These are phyloP conservation scores for Scotopteryx bipunctaria DNA, from an alignment of 2,888 invertebrate species.

Conservation along the genomic window DNA sequence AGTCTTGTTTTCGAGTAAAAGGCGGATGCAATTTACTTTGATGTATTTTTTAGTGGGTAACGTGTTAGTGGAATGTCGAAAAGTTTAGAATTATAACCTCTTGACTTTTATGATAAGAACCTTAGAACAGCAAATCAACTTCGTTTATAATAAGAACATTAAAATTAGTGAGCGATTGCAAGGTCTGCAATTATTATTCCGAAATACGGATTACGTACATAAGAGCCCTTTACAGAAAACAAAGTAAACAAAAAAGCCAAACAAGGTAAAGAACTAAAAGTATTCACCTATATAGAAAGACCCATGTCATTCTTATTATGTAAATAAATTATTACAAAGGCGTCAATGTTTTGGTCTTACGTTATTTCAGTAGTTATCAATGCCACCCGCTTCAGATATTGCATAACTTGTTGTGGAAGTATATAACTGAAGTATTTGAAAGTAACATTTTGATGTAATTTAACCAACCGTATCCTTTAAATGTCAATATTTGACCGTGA, in stretches of 20 bases:
- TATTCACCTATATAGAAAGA: not conserved
- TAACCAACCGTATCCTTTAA: not conserved
- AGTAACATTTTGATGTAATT: not conserved
- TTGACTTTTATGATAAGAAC: no score
- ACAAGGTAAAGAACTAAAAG: not conserved
- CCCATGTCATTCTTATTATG: not conserved
- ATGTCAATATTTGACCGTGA: not conserved
- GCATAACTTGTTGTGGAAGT: constrained; percentile 1
- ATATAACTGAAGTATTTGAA: constrained; percentile 16
- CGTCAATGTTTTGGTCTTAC: not conserved
- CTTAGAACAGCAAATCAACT: no score
- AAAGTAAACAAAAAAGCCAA: no score
- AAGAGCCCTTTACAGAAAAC: no score
- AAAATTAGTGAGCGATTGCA: no score
- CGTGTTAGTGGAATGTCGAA: no score
- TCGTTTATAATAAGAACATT: no score
- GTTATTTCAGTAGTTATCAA: not conserved
- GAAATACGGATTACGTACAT: no score
- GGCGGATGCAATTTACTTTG: constrained; percentile 19
- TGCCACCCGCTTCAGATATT: constrained; percentile 1
- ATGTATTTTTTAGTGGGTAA: constrained; percentile 1
- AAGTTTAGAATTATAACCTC: no score
- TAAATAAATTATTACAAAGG: not conserved
- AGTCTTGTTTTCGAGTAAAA: constrained; percentile 26
- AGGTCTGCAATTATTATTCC: no score